phyloP scores from a whole-genome alignment of 2,888 invertebrate genomes.

The Pomacea canaliculata region DNA sequence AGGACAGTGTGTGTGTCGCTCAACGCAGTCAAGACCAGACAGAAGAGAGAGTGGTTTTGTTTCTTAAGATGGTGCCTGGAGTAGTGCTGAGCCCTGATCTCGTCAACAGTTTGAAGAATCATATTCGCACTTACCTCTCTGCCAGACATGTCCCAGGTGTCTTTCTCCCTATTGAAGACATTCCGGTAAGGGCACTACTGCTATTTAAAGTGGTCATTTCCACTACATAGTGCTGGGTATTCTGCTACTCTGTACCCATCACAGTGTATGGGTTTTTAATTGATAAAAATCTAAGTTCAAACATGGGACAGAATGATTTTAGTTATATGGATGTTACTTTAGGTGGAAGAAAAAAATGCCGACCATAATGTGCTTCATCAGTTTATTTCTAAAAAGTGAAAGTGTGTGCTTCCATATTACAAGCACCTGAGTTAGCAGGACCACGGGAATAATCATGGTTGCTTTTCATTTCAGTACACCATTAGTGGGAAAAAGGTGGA shows the following conservation, averaged over 20 bases:
- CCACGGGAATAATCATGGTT: too few species aligned
- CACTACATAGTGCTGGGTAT: too few species aligned
- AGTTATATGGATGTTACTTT: too few species aligned
- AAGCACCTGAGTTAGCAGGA: too few species aligned
- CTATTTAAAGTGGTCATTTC: neutral
- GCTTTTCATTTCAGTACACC: constrained; percentile 71
- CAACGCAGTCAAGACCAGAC: constrained; percentile 69
- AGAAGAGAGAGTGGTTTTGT: constrained; percentile 74
- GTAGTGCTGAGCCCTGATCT: constrained; percentile 68
- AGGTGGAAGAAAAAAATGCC: too few species aligned
- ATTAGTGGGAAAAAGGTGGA: constrained; percentile 76
- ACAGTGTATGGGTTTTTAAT: neutral
- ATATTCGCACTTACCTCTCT: constrained; percentile 71
- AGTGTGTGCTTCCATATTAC: too few species aligned
- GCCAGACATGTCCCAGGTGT: constrained; percentile 74
- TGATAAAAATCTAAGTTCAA: too few species aligned
- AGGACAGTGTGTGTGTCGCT: constrained; percentile 74
- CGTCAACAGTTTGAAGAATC: constrained; percentile 65
- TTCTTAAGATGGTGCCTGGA: constrained; percentile 71
- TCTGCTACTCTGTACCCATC: neutral
- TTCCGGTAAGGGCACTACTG: constrained; percentile 69
- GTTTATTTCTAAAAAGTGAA: too few species aligned
- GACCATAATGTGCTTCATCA: too few species aligned
- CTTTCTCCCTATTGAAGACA: constrained; percentile 71
- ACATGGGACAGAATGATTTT: too few species aligned